These are phyloP conservation scores for Pyrgilauda ruficollis DNA, from an alignment of 2,113 vertebrate species.

Conservation along the genomic window DNA sequence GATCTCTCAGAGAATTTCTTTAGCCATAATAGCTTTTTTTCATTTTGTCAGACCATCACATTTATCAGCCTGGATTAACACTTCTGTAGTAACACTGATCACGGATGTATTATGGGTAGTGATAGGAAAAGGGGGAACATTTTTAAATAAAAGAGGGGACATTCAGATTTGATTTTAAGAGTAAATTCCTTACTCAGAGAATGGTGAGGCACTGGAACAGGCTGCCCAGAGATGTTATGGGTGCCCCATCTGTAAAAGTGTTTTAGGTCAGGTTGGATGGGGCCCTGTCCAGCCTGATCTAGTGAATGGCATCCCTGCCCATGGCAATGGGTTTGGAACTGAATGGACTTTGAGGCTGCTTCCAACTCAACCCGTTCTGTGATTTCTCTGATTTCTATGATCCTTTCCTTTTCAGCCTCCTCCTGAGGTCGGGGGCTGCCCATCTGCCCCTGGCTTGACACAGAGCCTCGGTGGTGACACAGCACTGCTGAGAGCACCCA, in stretches of 20 bases:
- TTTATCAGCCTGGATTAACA: not conserved
- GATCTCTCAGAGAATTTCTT: not conserved
- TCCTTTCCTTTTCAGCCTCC: not conserved
- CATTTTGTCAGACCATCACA: not conserved
- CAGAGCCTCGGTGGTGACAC: not conserved
- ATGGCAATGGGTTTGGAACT: not conserved
- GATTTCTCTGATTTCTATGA: not conserved
- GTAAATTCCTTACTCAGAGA: not conserved
- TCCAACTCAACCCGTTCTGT: not conserved
- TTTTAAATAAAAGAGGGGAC: not conserved
- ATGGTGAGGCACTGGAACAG: not conserved
- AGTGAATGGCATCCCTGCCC: not conserved
- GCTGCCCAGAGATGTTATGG: not conserved
- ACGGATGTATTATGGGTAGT: not conserved
- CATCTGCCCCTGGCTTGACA: rapidly evolving
- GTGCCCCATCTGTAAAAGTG: not conserved
- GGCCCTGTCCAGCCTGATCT: not conserved
- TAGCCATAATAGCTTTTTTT: not conserved
- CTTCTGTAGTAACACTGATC: not conserved
- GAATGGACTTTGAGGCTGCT: not conserved
- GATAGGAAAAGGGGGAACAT: not conserved
- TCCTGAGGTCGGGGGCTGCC: not conserved
- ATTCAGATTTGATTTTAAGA: not conserved
- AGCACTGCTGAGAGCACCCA: not conserved
- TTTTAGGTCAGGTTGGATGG: not conserved